These are phyloP conservation scores for Rhopalosiphum maidis DNA, from an alignment of 1,140 invertebrate species.

Conservation along the genomic window DNA sequence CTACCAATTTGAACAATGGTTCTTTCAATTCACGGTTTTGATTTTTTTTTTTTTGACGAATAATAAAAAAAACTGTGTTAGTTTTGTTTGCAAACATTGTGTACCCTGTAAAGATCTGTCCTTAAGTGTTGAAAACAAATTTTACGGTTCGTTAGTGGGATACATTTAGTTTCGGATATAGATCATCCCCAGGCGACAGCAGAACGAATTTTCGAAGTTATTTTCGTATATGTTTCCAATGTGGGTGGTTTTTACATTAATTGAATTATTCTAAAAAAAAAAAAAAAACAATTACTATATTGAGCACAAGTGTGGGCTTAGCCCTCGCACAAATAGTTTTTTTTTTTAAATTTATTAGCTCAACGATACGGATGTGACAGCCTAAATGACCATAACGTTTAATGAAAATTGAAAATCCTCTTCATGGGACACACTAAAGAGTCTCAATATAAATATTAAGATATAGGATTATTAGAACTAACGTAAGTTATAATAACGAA, in stretches of 20 bases:
- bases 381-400: constrained; percentile 3
- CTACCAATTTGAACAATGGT: not conserved
- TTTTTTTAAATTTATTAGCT: not conserved
- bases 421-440: not conserved
- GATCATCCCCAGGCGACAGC: constrained; percentile 32
- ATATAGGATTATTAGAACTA: not conserved
- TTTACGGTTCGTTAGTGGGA: constrained; percentile 50
- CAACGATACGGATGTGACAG: not conserved
- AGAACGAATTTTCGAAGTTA: constrained; percentile 25
- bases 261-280: constrained; percentile 17
- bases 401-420: constrained; percentile 19
- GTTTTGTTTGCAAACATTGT: constrained; percentile 48
- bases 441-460: not conserved
- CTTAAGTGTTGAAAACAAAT: constrained; percentile 55
- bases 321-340: not conserved
- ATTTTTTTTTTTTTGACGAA: not conserved
- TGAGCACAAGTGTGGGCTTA: not conserved
- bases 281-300: not conserved
- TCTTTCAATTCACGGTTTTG: not conserved
- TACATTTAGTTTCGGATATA: constrained; percentile 39
- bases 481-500: not conserved
- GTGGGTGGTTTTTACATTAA: constrained; percentile 40
- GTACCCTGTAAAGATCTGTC: not conserved
- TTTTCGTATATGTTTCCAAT: constrained; percentile 2
- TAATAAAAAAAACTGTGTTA: constrained; percentile 13